Evolutionary conservation across 2,888 invertebrate genomes (phyloP), one percentile per base, ranked within the genome.

Genomic region (Acanthopleura granulata): DNA sequence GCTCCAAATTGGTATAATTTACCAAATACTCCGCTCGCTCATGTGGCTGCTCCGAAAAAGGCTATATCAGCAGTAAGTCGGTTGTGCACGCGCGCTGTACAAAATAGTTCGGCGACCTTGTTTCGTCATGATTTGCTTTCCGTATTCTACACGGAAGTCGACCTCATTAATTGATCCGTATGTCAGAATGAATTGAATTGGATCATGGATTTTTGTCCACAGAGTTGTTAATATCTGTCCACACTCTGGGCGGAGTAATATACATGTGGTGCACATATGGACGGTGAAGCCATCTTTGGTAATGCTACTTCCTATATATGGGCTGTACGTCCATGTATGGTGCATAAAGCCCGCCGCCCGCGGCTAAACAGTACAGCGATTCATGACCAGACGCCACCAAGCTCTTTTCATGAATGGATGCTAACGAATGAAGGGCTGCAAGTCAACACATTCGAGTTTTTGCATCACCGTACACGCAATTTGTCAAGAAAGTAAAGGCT

Each of bases 281-380:
- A 22, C 29, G 66, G 66, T 27, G 66, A 27, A 25, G 66, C 66
- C 66, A 66, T 66, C 66, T 66, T 66, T 66, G 66, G 66, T 66
- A 66, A 66, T 66, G 66, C 29, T 27, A 66, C 29, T 82, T 84
- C 86, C 84, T 86, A 87, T 85, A 88, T 89, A 87, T 85, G 90
- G 89, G 82, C 84, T 84, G 82, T 83, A 86, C 80, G 85, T 84
- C 89, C 90, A 88, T 86, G 89, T 90, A 89, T 87, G 89, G 90
- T 75, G 75, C 27, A 70, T 25, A 66, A 27, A 66, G 66, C 29
- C 66, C 16, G 29, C 66, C 66, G 29, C 66, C 66, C 4, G 4
- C 29, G 22, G 66, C 66, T 66, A 22, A 66, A 66, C 22, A 66
- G 25, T 25, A 3, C n/a, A 22, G 57, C 57, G n/a, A 22, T n/a